Evolutionary conservation across 2,113 vertebrate species (phyloP).

Genomic region (Charina bottae): DNA sequence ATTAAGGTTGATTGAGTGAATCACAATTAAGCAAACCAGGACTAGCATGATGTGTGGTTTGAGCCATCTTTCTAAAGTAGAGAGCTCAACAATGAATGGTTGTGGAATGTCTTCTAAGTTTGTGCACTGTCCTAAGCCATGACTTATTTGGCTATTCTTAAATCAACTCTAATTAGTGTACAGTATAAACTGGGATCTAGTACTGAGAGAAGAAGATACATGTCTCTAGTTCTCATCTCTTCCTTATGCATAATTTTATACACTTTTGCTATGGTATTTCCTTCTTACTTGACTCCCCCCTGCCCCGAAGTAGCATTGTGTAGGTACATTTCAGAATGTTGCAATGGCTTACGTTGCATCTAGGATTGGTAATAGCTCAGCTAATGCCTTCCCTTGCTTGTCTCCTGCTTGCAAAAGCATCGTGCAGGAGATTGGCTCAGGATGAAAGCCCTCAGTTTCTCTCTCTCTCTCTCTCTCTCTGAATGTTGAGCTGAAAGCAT

Average conservation of each 20-base stretch:
- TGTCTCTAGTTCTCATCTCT: not conserved
- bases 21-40: not conserved
- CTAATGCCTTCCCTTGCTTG: not conserved
- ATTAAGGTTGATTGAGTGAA: not conserved
- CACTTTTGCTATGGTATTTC: not conserved
- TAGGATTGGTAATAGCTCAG: fast-evolving
- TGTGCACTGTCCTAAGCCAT: not conserved
- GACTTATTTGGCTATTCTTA: not conserved
- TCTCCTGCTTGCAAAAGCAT: constrained; percentile 21
- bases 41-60: not conserved
- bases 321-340: not conserved
- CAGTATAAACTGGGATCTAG: not conserved
- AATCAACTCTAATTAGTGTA: not conserved
- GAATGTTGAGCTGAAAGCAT: constrained; percentile 26
- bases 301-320: not conserved
- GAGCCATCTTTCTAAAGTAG: not conserved
- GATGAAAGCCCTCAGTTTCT: constrained; percentile 17
- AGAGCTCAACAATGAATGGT: not conserved
- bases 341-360: not conserved
- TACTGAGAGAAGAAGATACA: not conserved
- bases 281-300: not conserved
- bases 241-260: not conserved
- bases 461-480: not conserved
- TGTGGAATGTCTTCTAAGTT: not conserved
- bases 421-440: constrained; percentile 4